These are phyloP conservation scores for Synanthedon formicaeformis DNA, from an alignment of 2,888 invertebrate species.

Conservation along the genomic window DNA sequence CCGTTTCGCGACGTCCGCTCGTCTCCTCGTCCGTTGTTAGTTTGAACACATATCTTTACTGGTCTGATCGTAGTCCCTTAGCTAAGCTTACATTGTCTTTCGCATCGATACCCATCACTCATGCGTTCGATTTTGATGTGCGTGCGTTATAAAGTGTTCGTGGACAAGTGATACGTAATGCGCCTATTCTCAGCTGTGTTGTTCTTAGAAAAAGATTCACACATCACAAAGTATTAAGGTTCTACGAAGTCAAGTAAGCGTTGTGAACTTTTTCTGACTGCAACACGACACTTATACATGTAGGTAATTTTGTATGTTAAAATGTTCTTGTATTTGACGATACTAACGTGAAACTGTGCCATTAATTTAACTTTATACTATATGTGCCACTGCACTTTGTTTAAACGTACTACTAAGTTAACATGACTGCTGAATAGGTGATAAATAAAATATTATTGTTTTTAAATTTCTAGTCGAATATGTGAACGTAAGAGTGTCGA, in stretches of 20 bases:
- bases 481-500: slow-evolving; percentile 49
- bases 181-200: slow-evolving; percentile 27
- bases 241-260: neutral
- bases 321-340: slow-evolving; percentile 54
- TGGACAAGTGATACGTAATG: slow-evolving; percentile 24
- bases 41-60: slow-evolving; percentile 49
- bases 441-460: slow-evolving; percentile 53
- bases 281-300: slow-evolving; percentile 7
- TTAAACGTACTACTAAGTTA: slow-evolving; percentile 58
- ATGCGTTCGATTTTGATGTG: slow-evolving; percentile 22
- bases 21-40: slow-evolving; percentile 10
- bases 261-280: slow-evolving; percentile 29
- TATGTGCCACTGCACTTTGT: slow-evolving; percentile 34
- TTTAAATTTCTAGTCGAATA: slow-evolving; percentile 67
- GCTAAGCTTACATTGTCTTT: slow-evolving; percentile 25
- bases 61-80: slow-evolving; percentile 26
- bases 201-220: slow-evolving; percentile 21
- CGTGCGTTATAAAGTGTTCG: slow-evolving; percentile 26
- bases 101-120: slow-evolving; percentile 28
- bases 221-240: slow-evolving; percentile 3
- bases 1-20: slow-evolving; percentile 12
- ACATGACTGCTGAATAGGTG: slow-evolving; percentile 66
- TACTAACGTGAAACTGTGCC: slow-evolving; percentile 71
- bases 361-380: slow-evolving; percentile 66
- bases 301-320: slow-evolving; percentile 28